These are phyloP conservation scores for Eilema depressum DNA, from an alignment of 2,888 invertebrate genomes.

Conservation along the genomic window DNA sequence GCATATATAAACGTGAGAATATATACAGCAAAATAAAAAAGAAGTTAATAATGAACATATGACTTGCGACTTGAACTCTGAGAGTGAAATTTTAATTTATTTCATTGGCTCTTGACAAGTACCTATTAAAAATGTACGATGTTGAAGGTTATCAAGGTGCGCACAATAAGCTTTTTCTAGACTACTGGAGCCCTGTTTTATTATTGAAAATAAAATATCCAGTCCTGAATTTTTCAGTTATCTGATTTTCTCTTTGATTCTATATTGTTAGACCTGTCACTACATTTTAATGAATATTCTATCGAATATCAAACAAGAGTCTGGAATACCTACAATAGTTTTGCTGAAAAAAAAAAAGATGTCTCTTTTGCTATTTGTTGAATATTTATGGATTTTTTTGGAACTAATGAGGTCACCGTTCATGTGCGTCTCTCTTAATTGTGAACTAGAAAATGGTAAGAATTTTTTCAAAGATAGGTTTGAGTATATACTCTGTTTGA, in stretches of 20 bases:
- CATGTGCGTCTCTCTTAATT: neutral
- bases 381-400: neutral
- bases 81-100: neutral
- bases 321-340: neutral
- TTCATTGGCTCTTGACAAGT: neutral
- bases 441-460: neutral
- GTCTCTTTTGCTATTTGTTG: neutral
- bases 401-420: neutral
- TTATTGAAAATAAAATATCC: neutral
- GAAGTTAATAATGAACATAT: neutral
- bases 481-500: no score
- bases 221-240: neutral
- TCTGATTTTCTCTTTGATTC: constrained; percentile 7
- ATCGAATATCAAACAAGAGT: neutral
- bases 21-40: neutral
- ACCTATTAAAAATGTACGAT: neutral
- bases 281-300: constrained; percentile 3
- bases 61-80: neutral
- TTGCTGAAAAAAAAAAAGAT: neutral
- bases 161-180: constrained; percentile 1
- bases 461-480: no score
- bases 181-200: neutral
- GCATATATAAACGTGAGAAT: neutral
- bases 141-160: neutral
- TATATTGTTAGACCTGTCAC: neutral